Evolutionary conservation across 2,888 invertebrate genomes (phyloP).

Genomic region (Apodemia mormo): DNA sequence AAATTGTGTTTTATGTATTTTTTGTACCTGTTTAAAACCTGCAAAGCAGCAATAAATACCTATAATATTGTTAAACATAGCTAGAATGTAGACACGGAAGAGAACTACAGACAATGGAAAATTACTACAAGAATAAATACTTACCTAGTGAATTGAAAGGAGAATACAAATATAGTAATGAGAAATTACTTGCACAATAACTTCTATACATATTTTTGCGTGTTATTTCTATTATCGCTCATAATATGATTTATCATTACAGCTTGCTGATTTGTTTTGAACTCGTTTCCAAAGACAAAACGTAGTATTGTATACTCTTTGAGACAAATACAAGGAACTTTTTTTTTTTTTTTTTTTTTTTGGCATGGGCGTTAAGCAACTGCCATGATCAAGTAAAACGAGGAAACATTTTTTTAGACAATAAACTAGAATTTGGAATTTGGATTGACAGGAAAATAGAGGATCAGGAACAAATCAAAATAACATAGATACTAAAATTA

Average conservation of each 20-base stretch:
- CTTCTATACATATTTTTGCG: constrained; percentile 13
- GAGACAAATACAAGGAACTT: too few relatives aligned
- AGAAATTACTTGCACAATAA: constrained; percentile 1
- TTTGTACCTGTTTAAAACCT: constrained; percentile 48
- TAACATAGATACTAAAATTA: too few relatives aligned
- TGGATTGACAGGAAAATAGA: too few relatives aligned
- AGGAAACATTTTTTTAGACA: too few relatives aligned
- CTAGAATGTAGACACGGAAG: not conserved
- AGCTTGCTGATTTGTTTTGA: too few relatives aligned
- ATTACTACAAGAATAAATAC: not conserved
- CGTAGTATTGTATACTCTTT: too few relatives aligned
- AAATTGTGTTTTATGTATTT: constrained; percentile 71
- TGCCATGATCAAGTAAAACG: too few relatives aligned
- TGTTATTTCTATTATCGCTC: not conserved
- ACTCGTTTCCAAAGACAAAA: too few relatives aligned
- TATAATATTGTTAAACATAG: not conserved
- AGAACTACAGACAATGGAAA: not conserved
- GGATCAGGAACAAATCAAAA: too few relatives aligned
- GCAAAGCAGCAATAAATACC: not conserved
- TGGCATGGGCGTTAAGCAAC: too few relatives aligned
- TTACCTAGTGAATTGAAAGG: not conserved
- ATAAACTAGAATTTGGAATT: too few relatives aligned
- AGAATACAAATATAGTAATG: constrained; percentile 10
- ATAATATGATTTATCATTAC: not conserved
- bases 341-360: too few relatives aligned